Conservation (phyloP, 2,888 invertebrate genomes). For the Eremobia ochroleuca region DNA sequence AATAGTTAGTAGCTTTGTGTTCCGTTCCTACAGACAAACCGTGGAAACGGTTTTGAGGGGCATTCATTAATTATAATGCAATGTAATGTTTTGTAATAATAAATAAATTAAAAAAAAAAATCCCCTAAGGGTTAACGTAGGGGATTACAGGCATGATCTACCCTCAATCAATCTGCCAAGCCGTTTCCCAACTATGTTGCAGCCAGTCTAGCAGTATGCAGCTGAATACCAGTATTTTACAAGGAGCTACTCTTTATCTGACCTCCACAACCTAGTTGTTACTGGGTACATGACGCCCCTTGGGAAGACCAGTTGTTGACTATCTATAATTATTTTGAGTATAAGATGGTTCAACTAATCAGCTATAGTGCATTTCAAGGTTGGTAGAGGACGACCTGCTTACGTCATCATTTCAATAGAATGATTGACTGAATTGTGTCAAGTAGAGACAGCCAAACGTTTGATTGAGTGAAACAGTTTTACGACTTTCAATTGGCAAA, state of each 20-base stretch:
- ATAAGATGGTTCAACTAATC: conserved; percentile 1
- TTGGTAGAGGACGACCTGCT: conserved; percentile 22
- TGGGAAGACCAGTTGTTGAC: not conserved
- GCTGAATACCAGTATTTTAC: not conserved
- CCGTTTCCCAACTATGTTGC: not conserved
- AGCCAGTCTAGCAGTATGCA: not conserved
- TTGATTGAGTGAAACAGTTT: conserved; percentile 26
- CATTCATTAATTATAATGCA: too few relatives aligned
- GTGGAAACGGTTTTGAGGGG: too few relatives aligned
- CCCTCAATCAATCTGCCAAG: not conserved
- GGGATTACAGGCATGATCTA: too few relatives aligned
- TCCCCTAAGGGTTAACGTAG: too few relatives aligned
- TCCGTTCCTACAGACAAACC: too few relatives aligned
- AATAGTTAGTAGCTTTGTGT: too few relatives aligned
- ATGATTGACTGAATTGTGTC: conserved; percentile 55
- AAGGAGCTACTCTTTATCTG: not conserved
- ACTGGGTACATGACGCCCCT: not conserved
- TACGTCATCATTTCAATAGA: conserved; percentile 47
- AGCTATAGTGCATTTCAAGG: conserved; percentile 21
- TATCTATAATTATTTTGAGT: not conserved
- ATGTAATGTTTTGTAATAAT: too few relatives aligned
- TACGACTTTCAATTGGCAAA: conserved; percentile 43
- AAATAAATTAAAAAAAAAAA: too few relatives aligned
- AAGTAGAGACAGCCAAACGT: conserved; percentile 29
- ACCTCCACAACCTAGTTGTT: not conserved